phyloP scores from a whole-genome alignment of 2,888 invertebrate species.

The Cantharis rufa region DNA sequence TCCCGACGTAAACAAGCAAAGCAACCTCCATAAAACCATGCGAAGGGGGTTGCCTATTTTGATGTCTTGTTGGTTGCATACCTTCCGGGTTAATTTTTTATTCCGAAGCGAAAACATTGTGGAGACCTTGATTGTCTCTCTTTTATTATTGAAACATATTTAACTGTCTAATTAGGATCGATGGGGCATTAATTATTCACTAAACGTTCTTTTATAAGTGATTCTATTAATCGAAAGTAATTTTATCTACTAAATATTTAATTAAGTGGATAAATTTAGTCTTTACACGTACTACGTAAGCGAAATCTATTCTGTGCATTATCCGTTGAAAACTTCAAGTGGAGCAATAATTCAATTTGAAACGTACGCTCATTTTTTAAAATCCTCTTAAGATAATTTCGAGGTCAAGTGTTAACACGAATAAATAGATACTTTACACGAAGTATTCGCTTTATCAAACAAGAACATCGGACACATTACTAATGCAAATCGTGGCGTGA shows the following conservation, averaged over 20 bases:
- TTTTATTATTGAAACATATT: not conserved
- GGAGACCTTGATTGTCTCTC: not conserved
- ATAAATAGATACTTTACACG: conserved; percentile 16
- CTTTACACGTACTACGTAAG: not conserved
- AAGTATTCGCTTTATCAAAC: conserved; percentile 48
- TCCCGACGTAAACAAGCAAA: too few species aligned
- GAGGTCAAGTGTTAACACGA: not conserved
- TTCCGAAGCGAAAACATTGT: not conserved
- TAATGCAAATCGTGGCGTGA: conserved; percentile 49
- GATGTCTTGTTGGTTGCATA: too few species aligned
- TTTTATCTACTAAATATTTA: not conserved
- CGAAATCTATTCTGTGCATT: not conserved
- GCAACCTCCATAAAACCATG: too few species aligned
- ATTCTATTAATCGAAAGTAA: not conserved
- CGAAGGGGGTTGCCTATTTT: too few species aligned
- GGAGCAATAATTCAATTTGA: not conserved
- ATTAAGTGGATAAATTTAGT: not conserved
- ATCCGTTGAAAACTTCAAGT: not conserved
- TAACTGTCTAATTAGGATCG: not conserved
- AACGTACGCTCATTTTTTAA: not conserved
- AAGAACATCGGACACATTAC: conserved; percentile 49
- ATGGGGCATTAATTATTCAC: not conserved
- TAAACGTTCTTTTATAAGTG: not conserved
- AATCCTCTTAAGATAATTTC: not conserved
- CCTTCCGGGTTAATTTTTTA: too few species aligned